Conservation (phyloP, 2,113 vertebrate genomes). For the Acinonyx jubatus region DNA sequence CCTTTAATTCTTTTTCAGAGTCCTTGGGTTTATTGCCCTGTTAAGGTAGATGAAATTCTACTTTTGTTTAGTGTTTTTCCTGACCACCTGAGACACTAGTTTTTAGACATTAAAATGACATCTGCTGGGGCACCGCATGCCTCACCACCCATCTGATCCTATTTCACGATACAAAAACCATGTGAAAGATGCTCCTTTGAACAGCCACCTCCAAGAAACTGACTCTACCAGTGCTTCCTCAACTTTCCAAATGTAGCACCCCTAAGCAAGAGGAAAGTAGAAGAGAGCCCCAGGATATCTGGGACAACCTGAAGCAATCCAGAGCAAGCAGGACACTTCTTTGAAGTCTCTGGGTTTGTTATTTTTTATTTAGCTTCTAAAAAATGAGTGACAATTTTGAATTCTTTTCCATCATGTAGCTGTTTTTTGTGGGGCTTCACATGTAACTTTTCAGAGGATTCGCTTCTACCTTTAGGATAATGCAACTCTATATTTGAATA, state of each 20-base stretch:
- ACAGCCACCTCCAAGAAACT: not conserved
- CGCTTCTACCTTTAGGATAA: not conserved
- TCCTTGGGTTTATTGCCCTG: not conserved
- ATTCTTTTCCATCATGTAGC: not conserved
- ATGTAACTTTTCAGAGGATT: not conserved
- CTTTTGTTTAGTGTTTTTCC: not conserved
- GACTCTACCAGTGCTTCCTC: not conserved
- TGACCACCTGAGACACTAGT: not conserved
- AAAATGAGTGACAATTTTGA: not conserved
- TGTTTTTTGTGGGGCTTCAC: not conserved
- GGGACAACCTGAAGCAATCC: not conserved
- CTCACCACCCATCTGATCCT: not conserved
- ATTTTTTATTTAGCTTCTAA: not conserved
- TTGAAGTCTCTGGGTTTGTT: not conserved
- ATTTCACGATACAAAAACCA: not conserved
- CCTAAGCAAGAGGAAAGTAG: not conserved
- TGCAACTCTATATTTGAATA: not conserved
- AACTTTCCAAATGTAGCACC: not conserved
- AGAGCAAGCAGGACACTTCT: not conserved
- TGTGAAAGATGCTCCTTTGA: not conserved
- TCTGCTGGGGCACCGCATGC: not conserved
- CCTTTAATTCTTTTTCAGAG: not conserved
- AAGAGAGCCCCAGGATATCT: too few species aligned
- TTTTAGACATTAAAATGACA: not conserved
- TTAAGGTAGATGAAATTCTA: not conserved